Evolutionary conservation across 2,888 invertebrate species (phyloP), one percentile per base, ranked within the genome.

Genomic region (Cheilosia scutellata): DNA sequence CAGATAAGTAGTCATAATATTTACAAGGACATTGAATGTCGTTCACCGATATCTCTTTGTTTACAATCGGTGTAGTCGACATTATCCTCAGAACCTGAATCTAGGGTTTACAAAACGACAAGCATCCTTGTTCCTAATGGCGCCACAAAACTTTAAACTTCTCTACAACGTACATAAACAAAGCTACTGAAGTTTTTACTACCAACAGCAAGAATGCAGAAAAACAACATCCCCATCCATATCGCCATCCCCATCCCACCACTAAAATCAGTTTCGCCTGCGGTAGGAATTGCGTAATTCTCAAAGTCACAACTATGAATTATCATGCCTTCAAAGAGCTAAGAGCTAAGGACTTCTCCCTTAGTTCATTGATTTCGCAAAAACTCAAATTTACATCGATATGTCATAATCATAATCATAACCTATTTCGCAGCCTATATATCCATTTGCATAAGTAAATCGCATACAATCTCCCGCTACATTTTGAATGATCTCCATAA

Each of bases 371-470:
- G 49, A 25, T 6, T 25, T 49, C 25, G 49, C 16, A 5, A 31
- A 68, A 55, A 33, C 70, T 11, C 16, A 9, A 20, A 49, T 60
- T 49, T 29, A 9, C 71, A 70, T 47, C 47, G 70, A 70, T 57
- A 47, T 51, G 25, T 16, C 55, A 57, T 58, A 27, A 31, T 9
- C 42, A 42, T 57, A 65, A 60, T n/a, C 42, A 42, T 57, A 65
- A 60, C 25, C 40, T 25, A 9, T 16, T 42, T 76, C 31, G 75
- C 42, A 60, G 51, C 42, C 20, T 65, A 60, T 65, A 60, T 76
- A 68, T 53, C 6, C 37, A 70, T 70, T 70, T 68, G 44, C 68
- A 77, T 62, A 70, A 62, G 37, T 11, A 13, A 62, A 13, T 16
- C 9, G 5, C 11, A 33, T 40, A 16, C 16, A n/a, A 4, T n/a